Evolutionary conservation across 1,140 invertebrate species (phyloP), one percentile per base, ranked within the genome.

Genomic region (Thaumetopoea pityocampa): DNA sequence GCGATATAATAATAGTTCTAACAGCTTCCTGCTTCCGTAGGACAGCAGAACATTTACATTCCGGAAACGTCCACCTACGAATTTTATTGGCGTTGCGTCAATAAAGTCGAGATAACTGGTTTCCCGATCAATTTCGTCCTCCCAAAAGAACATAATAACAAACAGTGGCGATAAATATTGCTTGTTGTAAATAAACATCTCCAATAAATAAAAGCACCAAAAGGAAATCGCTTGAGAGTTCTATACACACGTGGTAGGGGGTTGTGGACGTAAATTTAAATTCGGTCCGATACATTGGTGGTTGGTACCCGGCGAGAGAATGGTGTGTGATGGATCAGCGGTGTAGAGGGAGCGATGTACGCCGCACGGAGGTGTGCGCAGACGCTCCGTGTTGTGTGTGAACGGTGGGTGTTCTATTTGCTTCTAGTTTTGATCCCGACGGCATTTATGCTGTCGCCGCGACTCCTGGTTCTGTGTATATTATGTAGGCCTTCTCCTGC

Each of bases 371-470:
- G 16, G 20, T 20, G 29, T 4, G 11, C 20, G 30, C 41, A 11
- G 7, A 12, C 4, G 2, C 12, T 8, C 34, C 12, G 4, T 20
- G 14, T 3, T 9, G 7, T 4, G 34, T 22, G 19, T 26, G 23
- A 16, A 33, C 28, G 33, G 24, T 36, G 19, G 18, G n/a, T n/a
- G n/a, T n/a, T 58, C 55, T 80, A 83, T 76, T 83, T 83, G 68
- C 65, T 79, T 23, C 79, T 57, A 34, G 72, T 67, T 53, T 83
- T 84, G 37, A 85, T 87, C 42, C 88, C 89, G 19, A 89, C 79
- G 10, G 87, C 85, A 69, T 91, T 91, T 53, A 92, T 85, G 44
- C 90, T 89, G 64, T 92, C 91, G 45, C 90, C 89, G 66, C 90
- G 87, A 76, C 90, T 92, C 64, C 89, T 85, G 20, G 90, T 90